Conservation (phyloP, 2,797 vertebrate species). For the Liparis tanakae region DNA sequence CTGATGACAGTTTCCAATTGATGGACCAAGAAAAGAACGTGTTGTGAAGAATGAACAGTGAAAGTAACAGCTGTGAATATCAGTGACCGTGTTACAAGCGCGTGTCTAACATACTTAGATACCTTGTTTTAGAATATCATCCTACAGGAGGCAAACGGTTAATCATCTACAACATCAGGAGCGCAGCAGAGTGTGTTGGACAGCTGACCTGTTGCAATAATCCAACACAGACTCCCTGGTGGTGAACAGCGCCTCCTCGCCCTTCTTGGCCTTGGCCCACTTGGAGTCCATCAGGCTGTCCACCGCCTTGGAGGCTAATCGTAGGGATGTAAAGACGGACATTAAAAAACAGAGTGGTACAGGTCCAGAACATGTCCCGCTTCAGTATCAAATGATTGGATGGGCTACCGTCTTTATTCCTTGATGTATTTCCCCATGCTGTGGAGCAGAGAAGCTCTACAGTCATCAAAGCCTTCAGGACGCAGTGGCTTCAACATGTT, state of each 20-base stretch:
- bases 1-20: not conserved
- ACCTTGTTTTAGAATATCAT: not conserved
- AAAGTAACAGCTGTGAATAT: not conserved
- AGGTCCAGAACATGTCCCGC: not conserved
- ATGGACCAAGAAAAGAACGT: not conserved
- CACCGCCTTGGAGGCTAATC: conserved; percentile 95
- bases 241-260: conserved; percentile 95
- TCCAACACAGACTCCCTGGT: conserved; percentile 95
- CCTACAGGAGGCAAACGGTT: not conserved
- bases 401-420: not conserved
- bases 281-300: conserved; percentile 98
- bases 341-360: not conserved
- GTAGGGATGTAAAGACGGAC: conserved; percentile 12
- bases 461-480: too few relatives aligned
- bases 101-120: not conserved
- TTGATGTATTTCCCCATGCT: too few relatives aligned
- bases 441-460: not conserved
- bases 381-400: not conserved
- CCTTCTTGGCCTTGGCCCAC: conserved; percentile 98
- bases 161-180: not conserved
- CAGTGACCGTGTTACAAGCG: not conserved
- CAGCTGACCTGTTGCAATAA: conserved; percentile 94
- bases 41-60: not conserved
- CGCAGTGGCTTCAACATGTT: too few relatives aligned
- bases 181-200: not conserved